A percentile compares a stretch with the other conserved stretches of the same genome.
These are phyloP conservation scores for Hylaeus anthracinus DNA, from an alignment of 1,140 invertebrate species.

Conservation along the genomic window DNA sequence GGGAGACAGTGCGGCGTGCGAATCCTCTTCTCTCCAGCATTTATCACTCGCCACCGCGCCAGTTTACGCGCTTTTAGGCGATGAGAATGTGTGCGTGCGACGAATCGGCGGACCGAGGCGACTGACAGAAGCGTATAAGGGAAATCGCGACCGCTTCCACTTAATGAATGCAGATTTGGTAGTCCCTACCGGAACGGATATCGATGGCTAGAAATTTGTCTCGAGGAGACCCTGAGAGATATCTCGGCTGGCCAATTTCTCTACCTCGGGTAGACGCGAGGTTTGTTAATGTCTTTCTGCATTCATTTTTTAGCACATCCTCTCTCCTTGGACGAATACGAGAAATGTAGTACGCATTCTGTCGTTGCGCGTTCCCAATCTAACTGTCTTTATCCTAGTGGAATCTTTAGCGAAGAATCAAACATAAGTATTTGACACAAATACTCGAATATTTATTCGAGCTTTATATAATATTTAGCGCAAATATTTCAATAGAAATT, in stretches of 20 bases:
- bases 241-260: constrained; percentile 32
- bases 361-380: background rate
- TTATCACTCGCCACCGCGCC: constrained; percentile 60
- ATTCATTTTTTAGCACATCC: constrained; percentile 25
- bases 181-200: constrained; percentile 45
- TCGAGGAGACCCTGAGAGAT: constrained; percentile 3
- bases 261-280: constrained; percentile 10
- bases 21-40: constrained; percentile 55
- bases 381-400: background rate
- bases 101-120: constrained; percentile 17
- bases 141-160: constrained; percentile 43
- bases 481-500: no score
- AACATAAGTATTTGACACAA: no score
- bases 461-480: no score
- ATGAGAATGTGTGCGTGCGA: constrained; percentile 32
- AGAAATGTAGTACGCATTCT: background rate
- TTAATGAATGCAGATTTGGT: constrained; percentile 62
- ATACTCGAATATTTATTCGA: no score
- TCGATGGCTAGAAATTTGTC: constrained; percentile 63
- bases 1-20: constrained; percentile 34
- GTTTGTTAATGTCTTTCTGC: constrained; percentile 37
- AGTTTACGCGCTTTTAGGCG: constrained; percentile 64
- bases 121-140: background rate
- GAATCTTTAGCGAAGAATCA: background rate
- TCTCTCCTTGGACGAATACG: background rate